Evolutionary conservation across 2,113 vertebrate genomes (phyloP).

Genomic region (Actinemys pallida): DNA sequence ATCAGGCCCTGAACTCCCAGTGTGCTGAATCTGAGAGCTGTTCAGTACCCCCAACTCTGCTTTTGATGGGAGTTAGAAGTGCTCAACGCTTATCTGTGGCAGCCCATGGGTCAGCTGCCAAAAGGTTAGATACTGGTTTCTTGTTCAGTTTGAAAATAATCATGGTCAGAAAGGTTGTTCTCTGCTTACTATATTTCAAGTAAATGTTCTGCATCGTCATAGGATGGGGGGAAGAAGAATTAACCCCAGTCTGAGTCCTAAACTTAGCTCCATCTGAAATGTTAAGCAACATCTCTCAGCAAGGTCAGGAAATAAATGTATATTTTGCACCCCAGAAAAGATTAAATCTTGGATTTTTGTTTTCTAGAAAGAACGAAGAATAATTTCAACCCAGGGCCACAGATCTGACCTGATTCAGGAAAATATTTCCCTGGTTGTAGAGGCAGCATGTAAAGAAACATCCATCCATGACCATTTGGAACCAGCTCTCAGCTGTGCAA

Average conservation of each 20-base stretch:
- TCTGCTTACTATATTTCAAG: background rate
- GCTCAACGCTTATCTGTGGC: background rate
- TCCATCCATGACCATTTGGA: background rate
- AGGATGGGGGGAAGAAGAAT: accelerated
- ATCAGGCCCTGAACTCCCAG: background rate
- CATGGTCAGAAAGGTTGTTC: background rate
- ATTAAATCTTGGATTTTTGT: constrained; percentile 1
- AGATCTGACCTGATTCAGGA: constrained; percentile 29
- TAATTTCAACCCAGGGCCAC: background rate
- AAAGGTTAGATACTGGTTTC: background rate
- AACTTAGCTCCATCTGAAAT: background rate
- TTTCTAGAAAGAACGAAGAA: constrained; percentile 70
- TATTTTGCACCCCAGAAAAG: background rate
- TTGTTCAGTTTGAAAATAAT: background rate
- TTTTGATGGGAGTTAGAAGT: background rate
- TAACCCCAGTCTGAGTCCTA: background rate
- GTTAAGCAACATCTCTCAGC: background rate
- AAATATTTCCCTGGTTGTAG: background rate
- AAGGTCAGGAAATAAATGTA: constrained; percentile 7
- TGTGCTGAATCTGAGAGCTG: background rate
- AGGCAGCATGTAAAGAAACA: constrained; percentile 1
- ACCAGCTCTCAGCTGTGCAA: background rate
- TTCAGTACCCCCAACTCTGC: background rate
- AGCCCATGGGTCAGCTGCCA: background rate
- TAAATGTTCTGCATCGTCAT: background rate